Percentiles rank a stretch among this genome's conserved stretches.
Evolutionary conservation across 2,888 invertebrate species (phyloP).

Genomic region (Acrobeloides nanus): DNA sequence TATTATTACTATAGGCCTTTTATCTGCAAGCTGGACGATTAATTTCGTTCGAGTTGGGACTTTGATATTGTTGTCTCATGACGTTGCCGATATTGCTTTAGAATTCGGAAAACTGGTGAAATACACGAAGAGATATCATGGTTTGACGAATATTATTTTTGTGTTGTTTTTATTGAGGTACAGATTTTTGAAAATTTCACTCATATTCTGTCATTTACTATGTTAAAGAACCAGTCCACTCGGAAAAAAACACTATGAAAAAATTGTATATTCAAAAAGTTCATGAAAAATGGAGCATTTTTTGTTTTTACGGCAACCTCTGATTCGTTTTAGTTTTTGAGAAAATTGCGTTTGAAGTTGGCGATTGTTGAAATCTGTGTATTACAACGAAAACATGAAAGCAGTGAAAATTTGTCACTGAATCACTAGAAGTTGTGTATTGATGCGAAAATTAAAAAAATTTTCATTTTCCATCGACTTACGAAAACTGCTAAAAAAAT

Average conservation of each 20-base stretch:
- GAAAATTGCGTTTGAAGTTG: neutral
- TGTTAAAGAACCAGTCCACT: no score
- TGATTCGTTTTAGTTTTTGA: neutral
- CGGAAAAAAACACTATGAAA: no score
- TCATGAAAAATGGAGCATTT: neutral
- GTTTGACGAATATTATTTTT: conserved; percentile 35
- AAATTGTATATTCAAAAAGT: neutral
- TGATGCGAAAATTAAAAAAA: no score
- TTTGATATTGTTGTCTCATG: conserved; percentile 56
- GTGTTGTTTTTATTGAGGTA: conserved; percentile 37
- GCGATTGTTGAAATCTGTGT: no score
- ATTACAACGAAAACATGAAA: no score
- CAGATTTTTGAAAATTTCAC: neutral
- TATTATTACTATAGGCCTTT: conserved; percentile 55
- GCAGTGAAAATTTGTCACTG: no score
- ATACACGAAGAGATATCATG: conserved; percentile 31
- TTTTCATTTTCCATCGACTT: no score
- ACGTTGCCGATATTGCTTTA: conserved; percentile 56
- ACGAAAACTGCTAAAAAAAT: no score
- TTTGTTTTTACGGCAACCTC: neutral
- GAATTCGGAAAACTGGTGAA: conserved; percentile 53
- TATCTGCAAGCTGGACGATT: conserved; percentile 55
- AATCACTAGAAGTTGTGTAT: no score
- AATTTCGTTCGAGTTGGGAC: conserved; percentile 55
- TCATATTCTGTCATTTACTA: neutral